Evolutionary conservation across 2,888 invertebrate species (phyloP).

Genomic region (Phyllotreta cruciferae): DNA sequence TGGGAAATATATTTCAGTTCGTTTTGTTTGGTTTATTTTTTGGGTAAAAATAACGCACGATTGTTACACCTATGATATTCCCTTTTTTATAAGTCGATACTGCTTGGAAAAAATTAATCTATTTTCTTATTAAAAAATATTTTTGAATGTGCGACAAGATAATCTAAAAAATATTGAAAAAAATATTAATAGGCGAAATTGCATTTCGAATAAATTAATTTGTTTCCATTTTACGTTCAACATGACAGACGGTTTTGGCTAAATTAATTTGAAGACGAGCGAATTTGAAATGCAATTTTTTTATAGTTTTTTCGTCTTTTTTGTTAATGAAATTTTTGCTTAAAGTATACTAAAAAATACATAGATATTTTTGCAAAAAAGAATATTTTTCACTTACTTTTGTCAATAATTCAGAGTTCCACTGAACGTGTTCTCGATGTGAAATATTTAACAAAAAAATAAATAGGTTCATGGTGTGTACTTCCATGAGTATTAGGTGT

Average conservation of each 20-base stretch:
- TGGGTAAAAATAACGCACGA: slow-evolving; percentile 52
- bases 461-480: slow-evolving; percentile 52
- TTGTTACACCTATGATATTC: slow-evolving; percentile 53
- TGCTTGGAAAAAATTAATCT: slow-evolving; percentile 51
- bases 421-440: slow-evolving; percentile 62
- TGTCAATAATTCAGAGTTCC: slow-evolving; percentile 58
- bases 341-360: slow-evolving; percentile 53
- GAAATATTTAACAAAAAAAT: slow-evolving; percentile 55
- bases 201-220: slow-evolving; percentile 48
- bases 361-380: slow-evolving; percentile 56
- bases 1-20: not conserved
- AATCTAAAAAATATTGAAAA: slow-evolving; percentile 54
- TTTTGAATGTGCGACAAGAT: slow-evolving; percentile 67
- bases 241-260: too few relatives aligned
- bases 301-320: slow-evolving; percentile 53
- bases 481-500: slow-evolving; percentile 43
- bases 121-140: slow-evolving; percentile 72
- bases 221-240: not conserved
- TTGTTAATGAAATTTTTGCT: slow-evolving; percentile 52
- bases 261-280: slow-evolving; percentile 6
- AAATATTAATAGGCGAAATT: slow-evolving; percentile 40
- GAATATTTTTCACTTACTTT: slow-evolving; percentile 54
- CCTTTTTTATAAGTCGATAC: slow-evolving; percentile 48
- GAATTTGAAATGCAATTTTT: slow-evolving; percentile 51
- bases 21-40: not conserved